Conservation (phyloP, 2,113 vertebrate species). For the Hippoglossus stenolepis region DNA sequence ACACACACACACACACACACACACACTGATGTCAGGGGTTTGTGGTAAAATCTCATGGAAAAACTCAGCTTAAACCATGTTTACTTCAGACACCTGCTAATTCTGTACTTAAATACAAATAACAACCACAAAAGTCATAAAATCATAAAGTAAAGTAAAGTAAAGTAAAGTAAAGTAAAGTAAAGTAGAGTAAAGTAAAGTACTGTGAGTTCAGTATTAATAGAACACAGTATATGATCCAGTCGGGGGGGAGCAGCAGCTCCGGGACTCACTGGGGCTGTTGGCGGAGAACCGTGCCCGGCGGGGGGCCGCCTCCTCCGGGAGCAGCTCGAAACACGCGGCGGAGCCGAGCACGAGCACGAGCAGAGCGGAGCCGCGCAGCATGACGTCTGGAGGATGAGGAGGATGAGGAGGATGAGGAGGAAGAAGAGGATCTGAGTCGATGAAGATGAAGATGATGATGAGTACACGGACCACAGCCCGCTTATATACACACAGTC, state of each 20-base stretch:
- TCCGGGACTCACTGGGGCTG: constrained; percentile 80
- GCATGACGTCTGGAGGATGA: constrained; percentile 55
- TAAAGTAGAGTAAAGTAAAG: too few relatives aligned
- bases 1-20: neutral
- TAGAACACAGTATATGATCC: too few relatives aligned
- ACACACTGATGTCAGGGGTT: neutral
- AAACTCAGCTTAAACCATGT: too few relatives aligned
- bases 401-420: neutral
- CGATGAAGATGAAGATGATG: neutral
- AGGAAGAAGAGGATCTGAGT: neutral
- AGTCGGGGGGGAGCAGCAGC: too few relatives aligned
- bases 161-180: too few relatives aligned
- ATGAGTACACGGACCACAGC: neutral
- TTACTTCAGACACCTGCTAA: too few relatives aligned
- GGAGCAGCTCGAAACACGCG: constrained; percentile 60
- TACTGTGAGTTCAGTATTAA: neutral
- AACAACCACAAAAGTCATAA: too few relatives aligned
- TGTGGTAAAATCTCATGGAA: too few relatives aligned
- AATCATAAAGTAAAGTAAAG: too few relatives aligned
- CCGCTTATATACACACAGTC: too few relatives aligned
- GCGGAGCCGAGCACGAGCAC: constrained; percentile 61
- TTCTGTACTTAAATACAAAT: too few relatives aligned
- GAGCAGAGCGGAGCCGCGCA: constrained; percentile 55
- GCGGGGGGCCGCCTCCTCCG: constrained; percentile 70
- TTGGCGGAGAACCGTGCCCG: constrained; percentile 80